Conservation (phyloP, 92 coral and sea anemone species). For the Actinernus sp. region DNA sequence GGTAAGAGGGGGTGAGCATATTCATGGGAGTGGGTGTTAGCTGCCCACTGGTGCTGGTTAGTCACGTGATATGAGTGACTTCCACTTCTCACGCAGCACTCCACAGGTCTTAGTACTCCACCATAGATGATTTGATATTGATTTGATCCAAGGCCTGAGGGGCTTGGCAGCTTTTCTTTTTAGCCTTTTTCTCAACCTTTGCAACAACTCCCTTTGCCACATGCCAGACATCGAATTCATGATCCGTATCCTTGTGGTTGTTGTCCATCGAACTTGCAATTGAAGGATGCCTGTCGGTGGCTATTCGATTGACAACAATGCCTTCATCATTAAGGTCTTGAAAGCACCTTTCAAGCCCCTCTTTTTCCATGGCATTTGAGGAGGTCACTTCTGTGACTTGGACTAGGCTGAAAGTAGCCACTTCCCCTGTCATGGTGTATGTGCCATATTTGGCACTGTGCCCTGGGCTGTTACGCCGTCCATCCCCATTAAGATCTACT, state of each 20-base stretch:
- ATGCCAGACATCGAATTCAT: too few relatives aligned
- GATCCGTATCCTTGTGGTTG: too few relatives aligned
- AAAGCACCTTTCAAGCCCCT: too few relatives aligned
- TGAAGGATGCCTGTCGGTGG: too few relatives aligned
- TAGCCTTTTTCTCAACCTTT: too few relatives aligned
- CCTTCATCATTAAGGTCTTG: too few relatives aligned
- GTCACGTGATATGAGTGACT: slow-evolving; percentile 29
- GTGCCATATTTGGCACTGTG: slow-evolving; percentile 81
- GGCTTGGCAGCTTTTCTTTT: slow-evolving; percentile 39
- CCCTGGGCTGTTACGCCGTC: slow-evolving; percentile 72
- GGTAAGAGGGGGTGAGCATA: slow-evolving; percentile 45
- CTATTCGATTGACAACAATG: too few relatives aligned
- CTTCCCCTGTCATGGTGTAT: slow-evolving; percentile 55
- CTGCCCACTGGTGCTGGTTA: slow-evolving; percentile 45
- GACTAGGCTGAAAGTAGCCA: slow-evolving; percentile 41
- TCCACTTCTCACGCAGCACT: slow-evolving; percentile 45
- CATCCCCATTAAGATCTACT: slow-evolving; percentile 72
- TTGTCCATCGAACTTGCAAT: too few relatives aligned
- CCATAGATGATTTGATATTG: too few relatives aligned
- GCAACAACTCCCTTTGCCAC: too few relatives aligned
- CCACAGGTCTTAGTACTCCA: slow-evolving; percentile 64
- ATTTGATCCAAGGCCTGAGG: slow-evolving; percentile 56
- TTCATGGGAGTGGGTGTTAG: slow-evolving; percentile 14
- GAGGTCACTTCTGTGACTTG: slow-evolving; percentile 72
- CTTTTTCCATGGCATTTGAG: too few relatives aligned